A percentile compares a stretch with the other conserved stretches of the same genome.
These are phyloP conservation scores for Acronicta alni DNA, from an alignment of 2,888 invertebrate genomes.

Conservation along the genomic window DNA sequence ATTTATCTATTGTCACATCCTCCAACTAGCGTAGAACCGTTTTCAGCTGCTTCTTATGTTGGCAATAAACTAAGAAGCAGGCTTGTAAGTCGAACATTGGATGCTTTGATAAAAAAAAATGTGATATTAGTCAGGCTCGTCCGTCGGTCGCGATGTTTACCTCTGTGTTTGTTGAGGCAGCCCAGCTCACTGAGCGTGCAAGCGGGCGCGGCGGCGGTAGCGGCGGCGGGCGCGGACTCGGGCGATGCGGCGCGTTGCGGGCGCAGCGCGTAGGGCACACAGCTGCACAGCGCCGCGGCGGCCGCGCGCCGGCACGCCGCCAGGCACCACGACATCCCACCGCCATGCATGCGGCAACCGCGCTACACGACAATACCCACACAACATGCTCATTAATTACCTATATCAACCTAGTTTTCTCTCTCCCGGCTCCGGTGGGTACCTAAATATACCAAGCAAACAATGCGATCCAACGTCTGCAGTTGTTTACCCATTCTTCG, in stretches of 20 bases:
- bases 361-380: constrained; percentile 22
- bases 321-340: constrained; percentile 88
- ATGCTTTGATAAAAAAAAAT: constrained; percentile 3
- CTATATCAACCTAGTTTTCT: no score
- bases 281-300: constrained; percentile 84
- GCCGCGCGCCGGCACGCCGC: constrained; percentile 85
- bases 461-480: neutral
- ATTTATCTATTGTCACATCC: neutral
- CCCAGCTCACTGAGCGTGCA: constrained; percentile 37
- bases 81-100: neutral
- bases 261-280: constrained; percentile 61
- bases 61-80: neutral
- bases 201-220: constrained; percentile 1
- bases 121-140: no score
- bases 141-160: constrained; percentile 10
- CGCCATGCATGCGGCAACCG: constrained; percentile 38
- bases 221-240: constrained; percentile 2
- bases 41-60: constrained; percentile 2
- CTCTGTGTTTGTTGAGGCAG: constrained; percentile 52
- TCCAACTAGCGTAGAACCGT: neutral
- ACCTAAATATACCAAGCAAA: no score
- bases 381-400: no score
- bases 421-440: no score
- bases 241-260: constrained; percentile 3
- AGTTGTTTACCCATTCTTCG: constrained; percentile 32